Evolutionary conservation across 2,888 invertebrate genomes (phyloP), one percentile per base, ranked within the genome.

Genomic region (Drosophila hawaiiensis): DNA sequence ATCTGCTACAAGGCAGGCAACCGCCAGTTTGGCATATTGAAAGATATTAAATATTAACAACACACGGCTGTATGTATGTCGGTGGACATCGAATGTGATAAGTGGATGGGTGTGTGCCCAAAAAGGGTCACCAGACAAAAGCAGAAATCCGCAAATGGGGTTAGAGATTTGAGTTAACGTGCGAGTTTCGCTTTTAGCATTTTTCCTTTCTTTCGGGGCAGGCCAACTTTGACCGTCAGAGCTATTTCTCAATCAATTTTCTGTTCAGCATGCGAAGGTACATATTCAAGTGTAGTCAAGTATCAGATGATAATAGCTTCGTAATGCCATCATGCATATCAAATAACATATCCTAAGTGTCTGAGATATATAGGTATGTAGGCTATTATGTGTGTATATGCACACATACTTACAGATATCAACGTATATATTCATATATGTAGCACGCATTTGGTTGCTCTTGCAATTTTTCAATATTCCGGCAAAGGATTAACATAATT

Each of bases 241-340:
- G 76, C 76, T 75, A 85, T 87, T 87, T 76, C 81, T 87, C 87
- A 87, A 87, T 88, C 85, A 82, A 85, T 80, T 82, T 79, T 59
- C 72, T 75, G 75, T 63, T 70, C 73, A 65, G 19, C 19, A 28
- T 29, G 72, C 72, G 49, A 66, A 60, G 66, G 68, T 60, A 56
- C 47, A 56, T 12, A 39, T 35, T 50, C 6, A 35, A 31, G 31
- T 56, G 25, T 19, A 43, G 71, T 33, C 33, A 39, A 19, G 49
- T 55, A 29, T 33, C 25, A 53, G 25, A 71, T 80, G 72, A 83
- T 71, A 69, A 81, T 80, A 71, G 53, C 54, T 52, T 56, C 60
- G 47, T 71, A 68, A 78, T 59, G 54, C 43, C 37, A 29, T 62
- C 59, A 56, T 64, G 73, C 79, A 68, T 60, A 55, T 50, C 54